Percentiles rank a stretch among this genome's conserved stretches.
These are phyloP conservation scores for Synergus gifuensis DNA, from an alignment of 2,888 invertebrate species.

Conservation along the genomic window DNA sequence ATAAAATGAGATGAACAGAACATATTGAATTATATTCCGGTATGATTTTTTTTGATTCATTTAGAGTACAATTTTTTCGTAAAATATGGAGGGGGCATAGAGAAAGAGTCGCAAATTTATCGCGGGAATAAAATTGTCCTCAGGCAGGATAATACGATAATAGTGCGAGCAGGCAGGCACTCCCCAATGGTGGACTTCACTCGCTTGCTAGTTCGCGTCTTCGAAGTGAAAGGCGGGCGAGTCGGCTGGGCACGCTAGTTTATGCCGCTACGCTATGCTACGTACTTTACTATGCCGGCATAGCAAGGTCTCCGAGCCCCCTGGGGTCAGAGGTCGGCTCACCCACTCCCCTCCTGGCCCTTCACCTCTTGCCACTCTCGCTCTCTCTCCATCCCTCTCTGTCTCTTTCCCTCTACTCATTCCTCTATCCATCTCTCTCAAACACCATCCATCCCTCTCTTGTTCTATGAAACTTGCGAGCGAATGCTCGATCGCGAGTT, in stretches of 20 bases:
- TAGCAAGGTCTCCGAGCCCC: conserved; percentile 74
- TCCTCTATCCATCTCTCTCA: conserved; percentile 52
- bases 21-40: neutral
- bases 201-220: conserved; percentile 66
- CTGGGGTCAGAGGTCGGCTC: conserved; percentile 75
- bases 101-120: conserved; percentile 11
- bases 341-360: conserved; percentile 72
- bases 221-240: conserved; percentile 77
- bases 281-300: conserved; percentile 64
- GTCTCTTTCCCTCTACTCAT: conserved; percentile 44
- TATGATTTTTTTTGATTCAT: neutral
- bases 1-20: too few relatives aligned
- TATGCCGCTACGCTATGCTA: conserved; percentile 58
- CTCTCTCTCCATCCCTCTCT: conserved; percentile 42
- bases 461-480: conserved; percentile 28
- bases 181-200: conserved; percentile 37
- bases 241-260: conserved; percentile 66
- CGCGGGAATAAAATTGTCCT: conserved; percentile 65
- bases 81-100: neutral
- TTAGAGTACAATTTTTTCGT: neutral
- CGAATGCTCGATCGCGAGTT: conserved; percentile 50
- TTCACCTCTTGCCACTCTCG: conserved; percentile 60
- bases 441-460: conserved; percentile 21
- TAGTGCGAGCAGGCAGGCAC: conserved; percentile 64
- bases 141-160: conserved; percentile 72